Conservation (phyloP, 2,888 invertebrate species). For the Apodemia mormo region DNA sequence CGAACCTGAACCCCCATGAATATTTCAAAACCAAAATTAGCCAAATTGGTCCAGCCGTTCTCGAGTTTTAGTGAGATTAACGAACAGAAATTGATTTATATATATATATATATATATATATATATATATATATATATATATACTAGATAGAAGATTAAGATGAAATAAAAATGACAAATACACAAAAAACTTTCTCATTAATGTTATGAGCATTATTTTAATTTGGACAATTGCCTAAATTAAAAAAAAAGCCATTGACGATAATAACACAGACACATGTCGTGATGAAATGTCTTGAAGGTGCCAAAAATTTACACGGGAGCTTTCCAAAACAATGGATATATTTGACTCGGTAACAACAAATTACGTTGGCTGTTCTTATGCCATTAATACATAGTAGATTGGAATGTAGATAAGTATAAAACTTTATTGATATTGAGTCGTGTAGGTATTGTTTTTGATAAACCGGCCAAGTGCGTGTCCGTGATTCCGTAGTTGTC, state of each 20-base stretch:
- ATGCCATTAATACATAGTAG: neutral
- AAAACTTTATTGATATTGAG: neutral
- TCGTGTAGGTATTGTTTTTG: neutral
- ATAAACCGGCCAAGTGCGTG: too few relatives aligned
- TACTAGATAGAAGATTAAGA: too few relatives aligned
- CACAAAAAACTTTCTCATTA: too few relatives aligned
- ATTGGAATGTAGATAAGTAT: neutral
- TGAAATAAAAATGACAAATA: too few relatives aligned
- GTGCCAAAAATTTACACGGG: conserved; percentile 33
- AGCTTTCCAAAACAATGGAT: conserved; percentile 23
- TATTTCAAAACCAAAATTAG: too few relatives aligned
- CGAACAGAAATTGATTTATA: too few relatives aligned
- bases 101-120: too few relatives aligned
- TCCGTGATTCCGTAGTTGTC: too few relatives aligned
- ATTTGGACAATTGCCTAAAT: conserved; percentile 30
- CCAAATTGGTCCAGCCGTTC: too few relatives aligned
- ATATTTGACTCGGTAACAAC: neutral
- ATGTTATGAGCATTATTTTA: neutral
- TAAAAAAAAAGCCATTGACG: conserved; percentile 26
- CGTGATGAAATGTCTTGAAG: conserved; percentile 27
- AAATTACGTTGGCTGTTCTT: neutral
- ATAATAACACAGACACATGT: conserved; percentile 21
- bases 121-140: too few relatives aligned
- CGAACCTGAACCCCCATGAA: too few relatives aligned
- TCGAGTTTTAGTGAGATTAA: too few relatives aligned